Evolutionary conservation across 2,797 vertebrate genomes (phyloP).

Genomic region (Sparus aurata): DNA sequence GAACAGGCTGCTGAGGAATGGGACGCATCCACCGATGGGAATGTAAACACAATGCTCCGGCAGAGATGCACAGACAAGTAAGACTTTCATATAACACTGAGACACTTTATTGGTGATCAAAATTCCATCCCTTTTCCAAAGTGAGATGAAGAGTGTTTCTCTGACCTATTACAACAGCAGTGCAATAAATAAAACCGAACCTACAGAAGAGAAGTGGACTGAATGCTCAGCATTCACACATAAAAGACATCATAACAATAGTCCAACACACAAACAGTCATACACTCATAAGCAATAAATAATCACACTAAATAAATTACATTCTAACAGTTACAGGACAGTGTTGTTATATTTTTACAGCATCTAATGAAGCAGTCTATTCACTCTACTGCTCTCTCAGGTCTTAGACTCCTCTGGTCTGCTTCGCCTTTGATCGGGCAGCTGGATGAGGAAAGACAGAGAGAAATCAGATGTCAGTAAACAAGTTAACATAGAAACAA

Average conservation of each 20-base stretch:
- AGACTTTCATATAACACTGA: conserved; percentile 69
- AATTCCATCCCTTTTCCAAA: conserved; percentile 66
- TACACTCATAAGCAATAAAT: conserved; percentile 79
- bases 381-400: conserved; percentile 16
- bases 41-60: conserved; percentile 49
- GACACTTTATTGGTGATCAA: conserved; percentile 77
- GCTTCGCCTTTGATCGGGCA: conserved; percentile 17
- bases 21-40: conserved; percentile 30
- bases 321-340: conserved; percentile 62
- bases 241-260: conserved; percentile 41
- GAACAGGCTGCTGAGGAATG: conserved; percentile 21
- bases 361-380: conserved; percentile 64
- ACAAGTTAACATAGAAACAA: not conserved
- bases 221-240: conserved; percentile 69
- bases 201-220: conserved; percentile 45
- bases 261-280: conserved; percentile 55
- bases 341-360: conserved; percentile 37
- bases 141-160: conserved; percentile 57
- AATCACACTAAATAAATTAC: conserved; percentile 85
- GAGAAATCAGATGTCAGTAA: conserved; percentile 29
- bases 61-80: conserved; percentile 22
- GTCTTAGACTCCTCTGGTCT: conserved; percentile 15
- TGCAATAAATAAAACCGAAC: conserved; percentile 80
- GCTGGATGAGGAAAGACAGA: conserved; percentile 45
- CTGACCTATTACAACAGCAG: conserved; percentile 78